These are phyloP conservation scores for Oligia latruncula DNA, from an alignment of 2,888 invertebrate species.

Conservation along the genomic window DNA sequence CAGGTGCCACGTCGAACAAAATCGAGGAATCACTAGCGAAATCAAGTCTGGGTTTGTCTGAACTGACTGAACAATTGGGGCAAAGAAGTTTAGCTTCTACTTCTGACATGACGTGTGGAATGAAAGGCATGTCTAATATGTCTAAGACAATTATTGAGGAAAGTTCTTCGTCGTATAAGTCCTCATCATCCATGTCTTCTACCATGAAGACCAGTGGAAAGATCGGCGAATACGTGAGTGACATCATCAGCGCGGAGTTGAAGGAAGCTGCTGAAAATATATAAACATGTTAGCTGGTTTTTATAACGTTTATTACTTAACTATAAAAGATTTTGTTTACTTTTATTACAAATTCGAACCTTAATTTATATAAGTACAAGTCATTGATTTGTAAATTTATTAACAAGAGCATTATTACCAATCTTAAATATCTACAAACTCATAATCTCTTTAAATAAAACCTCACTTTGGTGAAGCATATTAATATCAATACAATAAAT, in stretches of 20 bases:
- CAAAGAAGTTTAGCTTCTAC: conserved; percentile 54
- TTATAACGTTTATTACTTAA: conserved; percentile 68
- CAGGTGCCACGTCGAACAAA: conserved; percentile 33
- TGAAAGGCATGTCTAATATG: conserved; percentile 49
- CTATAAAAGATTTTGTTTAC: conserved; percentile 60
- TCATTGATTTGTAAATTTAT: conserved; percentile 55
- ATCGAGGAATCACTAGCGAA: conserved; percentile 57
- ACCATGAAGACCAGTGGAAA: conserved; percentile 69
- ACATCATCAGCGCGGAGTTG: conserved; percentile 72
- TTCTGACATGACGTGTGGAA: conserved; percentile 54
- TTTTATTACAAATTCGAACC: conserved; percentile 53
- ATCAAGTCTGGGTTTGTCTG: conserved; percentile 57
- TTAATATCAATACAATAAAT: conserved; percentile 49
- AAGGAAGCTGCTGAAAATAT: conserved; percentile 75
- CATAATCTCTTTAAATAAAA: conserved; percentile 45
- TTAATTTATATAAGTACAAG: conserved; percentile 39
- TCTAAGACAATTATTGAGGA: conserved; percentile 59
- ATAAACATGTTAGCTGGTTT: conserved; percentile 59
- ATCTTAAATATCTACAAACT: conserved; percentile 31
- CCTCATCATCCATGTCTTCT: conserved; percentile 68
- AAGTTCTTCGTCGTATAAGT: conserved; percentile 66
- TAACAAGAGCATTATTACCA: conserved; percentile 28
- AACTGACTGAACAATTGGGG: conserved; percentile 61
- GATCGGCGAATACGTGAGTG: conserved; percentile 65
- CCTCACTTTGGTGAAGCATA: conserved; percentile 49